Conservation (phyloP, 1,140 invertebrate species). For the Gerris buenoi region DNA sequence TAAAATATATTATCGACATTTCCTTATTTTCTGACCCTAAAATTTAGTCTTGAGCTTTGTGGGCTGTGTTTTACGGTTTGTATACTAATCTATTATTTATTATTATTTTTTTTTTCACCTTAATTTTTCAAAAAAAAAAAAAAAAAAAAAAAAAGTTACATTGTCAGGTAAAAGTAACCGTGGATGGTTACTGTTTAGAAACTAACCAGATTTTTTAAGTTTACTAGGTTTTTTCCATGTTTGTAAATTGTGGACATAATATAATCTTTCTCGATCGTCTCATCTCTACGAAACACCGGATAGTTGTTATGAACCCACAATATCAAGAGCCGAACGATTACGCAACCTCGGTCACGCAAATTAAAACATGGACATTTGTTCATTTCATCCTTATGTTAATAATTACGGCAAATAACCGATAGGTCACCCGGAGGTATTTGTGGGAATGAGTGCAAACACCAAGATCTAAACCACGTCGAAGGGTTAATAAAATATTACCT, state of each 20-base stretch:
- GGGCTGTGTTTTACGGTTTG: no score
- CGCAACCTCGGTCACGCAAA: not conserved
- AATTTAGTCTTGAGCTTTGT: no score
- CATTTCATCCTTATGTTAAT: constrained; percentile 24
- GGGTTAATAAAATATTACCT: not conserved
- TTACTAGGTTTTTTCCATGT: not conserved
- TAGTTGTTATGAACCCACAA: not conserved
- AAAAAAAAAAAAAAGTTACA: not conserved
- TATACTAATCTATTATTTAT: no score
- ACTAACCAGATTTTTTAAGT: not conserved
- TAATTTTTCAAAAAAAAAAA: no score
- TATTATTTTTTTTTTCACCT: no score
- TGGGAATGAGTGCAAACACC: not conserved
- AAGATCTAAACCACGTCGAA: not conserved
- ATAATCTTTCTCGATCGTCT: no score
- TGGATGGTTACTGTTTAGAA: not conserved
- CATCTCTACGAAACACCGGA: not conserved
- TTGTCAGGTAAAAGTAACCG: not conserved
- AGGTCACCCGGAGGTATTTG: not conserved
- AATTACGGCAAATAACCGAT: constrained; percentile 27
- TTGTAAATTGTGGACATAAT: not conserved
- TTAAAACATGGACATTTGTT: not conserved
- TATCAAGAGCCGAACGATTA: not conserved
- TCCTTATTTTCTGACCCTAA: no score
- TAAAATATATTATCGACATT: no score